A percentile compares a stretch with the other conserved stretches of the same genome.
Conservation (phyloP, 2,113 vertebrate species). For the Carettochelys insculpta region DNA sequence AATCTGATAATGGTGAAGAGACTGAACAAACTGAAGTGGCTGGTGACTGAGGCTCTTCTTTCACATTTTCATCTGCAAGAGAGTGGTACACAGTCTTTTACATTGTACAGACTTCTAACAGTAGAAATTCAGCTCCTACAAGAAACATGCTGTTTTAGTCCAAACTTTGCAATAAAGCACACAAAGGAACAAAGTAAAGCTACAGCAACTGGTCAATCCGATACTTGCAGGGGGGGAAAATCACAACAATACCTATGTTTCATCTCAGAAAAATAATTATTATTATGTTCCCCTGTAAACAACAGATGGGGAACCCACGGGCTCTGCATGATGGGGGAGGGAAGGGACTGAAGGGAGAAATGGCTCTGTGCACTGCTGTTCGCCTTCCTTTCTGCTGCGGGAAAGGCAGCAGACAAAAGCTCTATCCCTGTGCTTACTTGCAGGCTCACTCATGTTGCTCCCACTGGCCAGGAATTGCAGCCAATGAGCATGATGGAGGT, state of each 20-base stretch:
- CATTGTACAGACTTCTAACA: background rate
- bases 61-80: conserved; percentile 81
- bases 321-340: too few relatives aligned
- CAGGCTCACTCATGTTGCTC: too few relatives aligned
- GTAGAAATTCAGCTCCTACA: background rate
- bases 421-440: too few relatives aligned
- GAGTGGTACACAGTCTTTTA: background rate
- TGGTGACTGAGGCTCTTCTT: conserved; percentile 86
- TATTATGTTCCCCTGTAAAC: background rate
- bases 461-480: too few relatives aligned
- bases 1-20: conserved; percentile 83
- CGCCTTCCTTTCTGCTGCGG: too few relatives aligned
- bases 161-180: background rate
- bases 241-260: background rate
- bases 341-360: too few relatives aligned
- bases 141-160: background rate
- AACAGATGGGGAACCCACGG: too few relatives aligned
- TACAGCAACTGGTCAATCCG: background rate
- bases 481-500: too few relatives aligned
- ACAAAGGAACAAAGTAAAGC: accelerated
- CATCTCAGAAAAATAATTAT: background rate
- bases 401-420: too few relatives aligned
- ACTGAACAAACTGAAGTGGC: conserved; percentile 81
- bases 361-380: too few relatives aligned
- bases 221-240: background rate